Evolutionary conservation across 2,113 vertebrate species (phyloP).

Genomic region (Datnioides undecimradiatus): DNA sequence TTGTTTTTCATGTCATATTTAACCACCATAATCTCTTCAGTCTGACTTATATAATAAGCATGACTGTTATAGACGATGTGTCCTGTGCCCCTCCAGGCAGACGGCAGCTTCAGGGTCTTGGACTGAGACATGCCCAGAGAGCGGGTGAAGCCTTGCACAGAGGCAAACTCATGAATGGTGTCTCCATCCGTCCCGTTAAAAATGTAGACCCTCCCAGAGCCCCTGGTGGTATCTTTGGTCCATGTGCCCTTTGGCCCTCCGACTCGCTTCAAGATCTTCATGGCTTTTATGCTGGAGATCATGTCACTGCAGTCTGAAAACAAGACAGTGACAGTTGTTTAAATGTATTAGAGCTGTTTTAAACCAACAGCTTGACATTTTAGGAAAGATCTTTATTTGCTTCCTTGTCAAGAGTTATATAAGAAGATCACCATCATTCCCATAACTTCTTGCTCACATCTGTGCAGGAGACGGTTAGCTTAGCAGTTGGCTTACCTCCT

Average conservation of each 20-base stretch:
- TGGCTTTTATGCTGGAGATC: conserved; percentile 92
- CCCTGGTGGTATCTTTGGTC: conserved; percentile 89
- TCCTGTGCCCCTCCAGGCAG: conserved; percentile 91
- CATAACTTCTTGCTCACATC: not conserved
- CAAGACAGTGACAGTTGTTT: not conserved
- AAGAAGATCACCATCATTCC: not conserved
- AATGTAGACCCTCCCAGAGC: conserved; percentile 90
- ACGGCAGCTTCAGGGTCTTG: conserved; percentile 87
- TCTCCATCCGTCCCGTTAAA: conserved; percentile 90
- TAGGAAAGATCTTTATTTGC: not conserved
- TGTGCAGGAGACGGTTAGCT: not conserved
- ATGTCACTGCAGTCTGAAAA: conserved; percentile 93
- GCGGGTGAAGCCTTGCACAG: conserved; percentile 90
- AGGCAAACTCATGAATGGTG: conserved; percentile 88
- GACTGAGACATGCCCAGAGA: conserved; percentile 87
- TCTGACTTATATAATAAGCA: conserved; percentile 88
- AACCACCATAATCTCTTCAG: conserved; percentile 86
- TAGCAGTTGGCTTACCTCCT: no score
- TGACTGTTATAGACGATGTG: conserved; percentile 89
- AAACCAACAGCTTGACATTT: no score
- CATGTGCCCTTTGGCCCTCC: conserved; percentile 91
- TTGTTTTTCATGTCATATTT: conserved; percentile 91
- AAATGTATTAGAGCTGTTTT: not conserved
- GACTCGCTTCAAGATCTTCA: conserved; percentile 95
- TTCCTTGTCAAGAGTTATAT: not conserved